Conservation (phyloP, 1,140 invertebrate species). For the Apis florea region DNA sequence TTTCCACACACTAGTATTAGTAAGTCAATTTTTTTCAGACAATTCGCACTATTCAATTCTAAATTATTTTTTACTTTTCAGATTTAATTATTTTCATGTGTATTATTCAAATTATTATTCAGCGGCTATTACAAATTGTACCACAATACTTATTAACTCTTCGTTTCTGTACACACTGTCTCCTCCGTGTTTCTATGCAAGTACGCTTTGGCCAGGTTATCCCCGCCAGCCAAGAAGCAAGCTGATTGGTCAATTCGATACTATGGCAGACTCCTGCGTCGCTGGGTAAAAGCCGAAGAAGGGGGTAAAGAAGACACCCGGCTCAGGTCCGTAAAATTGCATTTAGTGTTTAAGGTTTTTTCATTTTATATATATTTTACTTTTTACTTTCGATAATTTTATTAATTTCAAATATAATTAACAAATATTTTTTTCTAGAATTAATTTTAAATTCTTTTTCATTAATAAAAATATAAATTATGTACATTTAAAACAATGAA, state of each 20-base stretch:
- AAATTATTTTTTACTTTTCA: neutral
- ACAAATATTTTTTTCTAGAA: neutral
- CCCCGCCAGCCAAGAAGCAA: slow-evolving; percentile 24
- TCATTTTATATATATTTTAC: neutral
- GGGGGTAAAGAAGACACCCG: slow-evolving; percentile 11
- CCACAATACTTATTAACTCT: neutral
- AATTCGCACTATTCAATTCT: no score
- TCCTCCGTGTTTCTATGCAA: slow-evolving; percentile 11
- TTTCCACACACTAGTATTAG: neutral
- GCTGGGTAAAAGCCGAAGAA: slow-evolving; percentile 19
- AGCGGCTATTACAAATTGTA: neutral
- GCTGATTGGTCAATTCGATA: slow-evolving; percentile 44
- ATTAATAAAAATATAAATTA: neutral
- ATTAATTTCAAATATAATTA: neutral
- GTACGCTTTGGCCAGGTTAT: slow-evolving; percentile 44
- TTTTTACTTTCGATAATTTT: neutral
- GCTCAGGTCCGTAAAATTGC: slow-evolving; percentile 24
- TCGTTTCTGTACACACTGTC: slow-evolving; percentile 11
- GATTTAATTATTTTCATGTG: no score
- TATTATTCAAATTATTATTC: neutral
- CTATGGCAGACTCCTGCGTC: slow-evolving; percentile 44
- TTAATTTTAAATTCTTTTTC: neutral
- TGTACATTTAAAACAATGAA: neutral
- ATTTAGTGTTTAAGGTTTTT: neutral
- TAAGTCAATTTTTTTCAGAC: neutral